Percentiles rank a stretch among this genome's conserved stretches.
Evolutionary conservation across 1,140 invertebrate genomes (phyloP).

Genomic region (Diachasma alloeum): DNA sequence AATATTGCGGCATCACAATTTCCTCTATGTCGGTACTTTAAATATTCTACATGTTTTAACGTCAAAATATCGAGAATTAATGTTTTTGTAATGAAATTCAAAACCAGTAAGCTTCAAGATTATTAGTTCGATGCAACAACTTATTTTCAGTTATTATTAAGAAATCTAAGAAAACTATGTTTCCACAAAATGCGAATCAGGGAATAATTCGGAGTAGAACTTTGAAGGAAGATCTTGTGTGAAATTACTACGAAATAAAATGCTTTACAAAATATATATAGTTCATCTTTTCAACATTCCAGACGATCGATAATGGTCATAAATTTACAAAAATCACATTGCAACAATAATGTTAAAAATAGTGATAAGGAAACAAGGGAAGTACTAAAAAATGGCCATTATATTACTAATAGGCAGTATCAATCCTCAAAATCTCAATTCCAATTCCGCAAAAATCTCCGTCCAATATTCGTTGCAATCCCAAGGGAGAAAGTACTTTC

Average conservation of each 20-base stretch:
- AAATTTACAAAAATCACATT: no score
- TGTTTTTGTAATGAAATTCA: background rate
- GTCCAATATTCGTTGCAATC: background rate
- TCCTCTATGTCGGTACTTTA: conserved; percentile 20
- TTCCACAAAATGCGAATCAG: background rate
- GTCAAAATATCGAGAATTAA: conserved; percentile 1
- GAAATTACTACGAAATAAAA: background rate
- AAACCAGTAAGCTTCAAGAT: background rate
- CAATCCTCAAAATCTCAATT: no score
- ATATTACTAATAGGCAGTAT: no score
- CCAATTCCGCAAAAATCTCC: background rate
- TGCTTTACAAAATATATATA: no score
- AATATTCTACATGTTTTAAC: conserved; percentile 6
- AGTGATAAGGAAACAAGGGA: no score
- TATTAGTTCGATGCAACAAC: background rate
- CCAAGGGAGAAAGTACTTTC: background rate
- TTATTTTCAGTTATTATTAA: no score
- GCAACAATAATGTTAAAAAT: no score
- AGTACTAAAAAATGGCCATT: no score
- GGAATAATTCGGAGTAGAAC: background rate
- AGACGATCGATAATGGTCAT: no score
- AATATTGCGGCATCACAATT: conserved; percentile 31
- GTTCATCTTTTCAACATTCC: no score
- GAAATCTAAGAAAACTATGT: background rate
- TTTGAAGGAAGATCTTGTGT: no score